These are phyloP conservation scores for Edolisoma coerulescens DNA, from an alignment of 2,113 vertebrate species.

Conservation along the genomic window DNA sequence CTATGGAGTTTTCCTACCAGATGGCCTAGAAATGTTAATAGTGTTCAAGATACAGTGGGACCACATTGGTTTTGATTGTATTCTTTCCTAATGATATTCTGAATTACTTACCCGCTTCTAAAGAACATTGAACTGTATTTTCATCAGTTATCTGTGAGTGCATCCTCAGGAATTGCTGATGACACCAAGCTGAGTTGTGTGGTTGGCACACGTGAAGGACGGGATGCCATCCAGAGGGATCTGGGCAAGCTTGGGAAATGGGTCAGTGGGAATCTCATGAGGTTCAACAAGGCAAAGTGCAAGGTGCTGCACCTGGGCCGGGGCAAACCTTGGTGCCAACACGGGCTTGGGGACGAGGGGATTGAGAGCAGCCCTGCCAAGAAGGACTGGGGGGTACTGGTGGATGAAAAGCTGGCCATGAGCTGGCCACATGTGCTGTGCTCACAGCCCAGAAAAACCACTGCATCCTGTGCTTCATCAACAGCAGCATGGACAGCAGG, in stretches of 20 bases:
- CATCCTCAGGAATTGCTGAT: neutral
- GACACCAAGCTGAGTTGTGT: neutral
- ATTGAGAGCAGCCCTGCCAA: neutral
- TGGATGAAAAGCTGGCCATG: neutral
- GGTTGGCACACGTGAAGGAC: neutral
- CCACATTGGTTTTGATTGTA: neutral
- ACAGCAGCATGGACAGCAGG: neutral
- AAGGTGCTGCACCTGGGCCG: neutral
- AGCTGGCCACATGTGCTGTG: neutral
- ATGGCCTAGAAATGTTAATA: neutral
- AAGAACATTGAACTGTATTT: fast-evolving
- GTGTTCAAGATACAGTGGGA: fast-evolving
- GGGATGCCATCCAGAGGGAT: neutral
- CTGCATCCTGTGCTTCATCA: neutral
- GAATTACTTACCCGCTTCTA: neutral
- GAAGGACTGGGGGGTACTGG: neutral
- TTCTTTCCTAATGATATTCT: neutral
- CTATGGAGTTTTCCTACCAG: neutral
- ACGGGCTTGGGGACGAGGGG: neutral
- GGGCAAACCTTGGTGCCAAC: neutral
- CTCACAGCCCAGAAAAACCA: neutral
- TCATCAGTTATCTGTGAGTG: neutral
- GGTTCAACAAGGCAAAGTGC: neutral
- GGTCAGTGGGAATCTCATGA: neutral
- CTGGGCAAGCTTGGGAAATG: neutral